A percentile compares a stretch with the other conserved stretches of the same genome.
Evolutionary conservation across 2,797 vertebrate species (phyloP).

Genomic region (Thamnophis elegans): DNA sequence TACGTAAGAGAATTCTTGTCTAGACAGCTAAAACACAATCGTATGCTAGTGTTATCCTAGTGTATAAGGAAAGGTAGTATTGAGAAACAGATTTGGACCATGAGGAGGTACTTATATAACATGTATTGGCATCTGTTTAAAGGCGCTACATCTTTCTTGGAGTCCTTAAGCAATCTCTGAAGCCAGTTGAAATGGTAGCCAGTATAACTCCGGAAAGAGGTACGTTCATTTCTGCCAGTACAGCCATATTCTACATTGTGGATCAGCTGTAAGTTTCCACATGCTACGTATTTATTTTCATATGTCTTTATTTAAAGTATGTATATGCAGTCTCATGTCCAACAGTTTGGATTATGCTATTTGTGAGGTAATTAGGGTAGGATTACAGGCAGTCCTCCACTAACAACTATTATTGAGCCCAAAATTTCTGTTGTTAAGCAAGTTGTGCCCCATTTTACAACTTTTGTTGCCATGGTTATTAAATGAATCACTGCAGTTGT

Average conservation of each 20-base stretch:
- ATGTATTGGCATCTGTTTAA: background rate
- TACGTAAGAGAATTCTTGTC: background rate
- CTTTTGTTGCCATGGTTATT: no score
- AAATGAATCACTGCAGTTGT: no score
- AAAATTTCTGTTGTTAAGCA: no score
- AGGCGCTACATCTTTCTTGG: background rate
- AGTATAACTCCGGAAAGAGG: background rate
- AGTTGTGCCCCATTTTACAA: no score
- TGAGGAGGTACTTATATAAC: background rate
- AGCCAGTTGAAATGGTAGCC: background rate
- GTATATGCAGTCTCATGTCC: background rate
- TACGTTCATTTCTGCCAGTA: background rate
- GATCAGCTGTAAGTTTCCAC: background rate
- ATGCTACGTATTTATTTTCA: background rate
- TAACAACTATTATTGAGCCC: no score
- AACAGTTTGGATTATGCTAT: background rate
- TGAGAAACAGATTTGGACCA: background rate
- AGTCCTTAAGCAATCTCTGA: background rate
- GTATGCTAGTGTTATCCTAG: background rate
- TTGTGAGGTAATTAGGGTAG: background rate
- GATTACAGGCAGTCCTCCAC: no score
- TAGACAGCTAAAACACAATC: background rate
- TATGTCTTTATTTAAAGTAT: background rate
- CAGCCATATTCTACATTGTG: background rate
- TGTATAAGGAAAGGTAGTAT: background rate